Percentiles rank a stretch among this genome's conserved stretches.
Conservation (phyloP, 2,797 vertebrate genomes). For the Sebastes nivosus region DNA sequence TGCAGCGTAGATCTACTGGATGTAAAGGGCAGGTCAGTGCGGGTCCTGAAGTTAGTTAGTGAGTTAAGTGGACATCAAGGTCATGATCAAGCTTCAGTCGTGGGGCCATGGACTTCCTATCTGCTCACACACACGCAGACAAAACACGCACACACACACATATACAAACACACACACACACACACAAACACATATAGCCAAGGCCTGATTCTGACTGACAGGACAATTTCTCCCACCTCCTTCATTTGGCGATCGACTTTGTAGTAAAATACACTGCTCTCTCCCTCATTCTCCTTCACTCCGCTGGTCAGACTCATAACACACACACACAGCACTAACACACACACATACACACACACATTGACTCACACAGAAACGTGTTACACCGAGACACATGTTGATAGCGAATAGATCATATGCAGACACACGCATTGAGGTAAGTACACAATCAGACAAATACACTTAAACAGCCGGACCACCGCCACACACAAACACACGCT, state of each 20-base stretch:
- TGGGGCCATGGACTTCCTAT: slow-evolving; percentile 6
- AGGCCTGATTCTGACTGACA: slow-evolving; percentile 73
- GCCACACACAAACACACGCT: neutral
- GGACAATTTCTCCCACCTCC: slow-evolving; percentile 66
- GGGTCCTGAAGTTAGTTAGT: slow-evolving; percentile 53
- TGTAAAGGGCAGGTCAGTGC: slow-evolving; percentile 37
- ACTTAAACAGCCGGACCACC: neutral
- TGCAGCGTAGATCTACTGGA: slow-evolving; percentile 2
- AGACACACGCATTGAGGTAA: neutral
- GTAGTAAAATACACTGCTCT: slow-evolving; percentile 61
- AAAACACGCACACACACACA: slow-evolving; percentile 14
- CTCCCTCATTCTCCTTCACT: slow-evolving; percentile 24
- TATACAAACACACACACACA: slow-evolving; percentile 23
- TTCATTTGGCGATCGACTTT: slow-evolving; percentile 60
- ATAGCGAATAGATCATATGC: slow-evolving; percentile 18
- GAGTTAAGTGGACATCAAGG: slow-evolving; percentile 74
- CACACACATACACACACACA: neutral
- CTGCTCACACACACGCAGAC: neutral
- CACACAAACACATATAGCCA: slow-evolving; percentile 3
- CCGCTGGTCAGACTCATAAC: slow-evolving; percentile 25
- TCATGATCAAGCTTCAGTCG: slow-evolving; percentile 69
- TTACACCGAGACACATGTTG: neutral
- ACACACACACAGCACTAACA: neutral
- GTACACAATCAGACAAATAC: neutral
- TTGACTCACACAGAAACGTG: neutral